Conservation (phyloP, 2,797 vertebrate species). For the Karalla daura region DNA sequence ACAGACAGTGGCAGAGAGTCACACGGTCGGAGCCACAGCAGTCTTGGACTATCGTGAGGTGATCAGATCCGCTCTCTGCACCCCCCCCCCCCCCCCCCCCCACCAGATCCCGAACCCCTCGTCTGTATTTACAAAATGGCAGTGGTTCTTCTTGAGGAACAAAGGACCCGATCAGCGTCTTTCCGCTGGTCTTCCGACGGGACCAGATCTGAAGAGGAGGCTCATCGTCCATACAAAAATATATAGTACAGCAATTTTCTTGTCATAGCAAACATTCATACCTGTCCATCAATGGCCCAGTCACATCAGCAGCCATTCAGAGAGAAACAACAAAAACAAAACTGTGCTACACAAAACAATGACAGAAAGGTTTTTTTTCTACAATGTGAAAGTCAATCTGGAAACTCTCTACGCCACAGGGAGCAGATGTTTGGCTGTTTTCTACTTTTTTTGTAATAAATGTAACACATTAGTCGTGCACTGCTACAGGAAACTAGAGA, state of each 20-base stretch:
- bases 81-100: conserved; percentile 2
- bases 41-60: conserved; percentile 10
- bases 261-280: conserved; percentile 81
- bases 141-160: conserved; percentile 52
- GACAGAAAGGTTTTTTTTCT: background rate
- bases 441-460: background rate
- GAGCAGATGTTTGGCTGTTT: background rate
- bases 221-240: conserved; percentile 72
- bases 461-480: background rate
- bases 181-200: conserved; percentile 9
- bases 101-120: background rate
- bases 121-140: conserved; percentile 66
- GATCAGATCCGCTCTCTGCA: background rate
- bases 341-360: conserved; percentile 41
- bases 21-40: conserved; percentile 42
- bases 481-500: background rate
- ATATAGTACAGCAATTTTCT: conserved; percentile 78
- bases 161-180: conserved; percentile 28
- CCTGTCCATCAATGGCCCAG: conserved; percentile 66
- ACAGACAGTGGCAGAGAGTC: conserved; percentile 39
- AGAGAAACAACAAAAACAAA: conserved; percentile 5
- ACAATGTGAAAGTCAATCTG: background rate
- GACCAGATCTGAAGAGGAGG: conserved; percentile 35
- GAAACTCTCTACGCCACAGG: background rate
- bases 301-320: conserved; percentile 58